phyloP scores from a whole-genome alignment of 1,140 invertebrate species.

The Drosophila dunni region DNA sequence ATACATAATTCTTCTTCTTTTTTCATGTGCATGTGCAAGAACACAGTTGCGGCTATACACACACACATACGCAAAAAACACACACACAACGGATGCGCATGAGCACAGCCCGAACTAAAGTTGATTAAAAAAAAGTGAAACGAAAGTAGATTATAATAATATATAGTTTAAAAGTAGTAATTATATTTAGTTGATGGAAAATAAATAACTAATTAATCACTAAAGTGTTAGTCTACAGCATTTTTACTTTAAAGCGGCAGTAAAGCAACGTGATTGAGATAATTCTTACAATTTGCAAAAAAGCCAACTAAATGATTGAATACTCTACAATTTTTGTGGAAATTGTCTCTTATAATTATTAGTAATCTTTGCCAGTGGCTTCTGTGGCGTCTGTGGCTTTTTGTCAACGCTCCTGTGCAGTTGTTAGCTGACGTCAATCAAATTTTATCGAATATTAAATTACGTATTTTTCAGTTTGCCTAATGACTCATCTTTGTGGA shows the following conservation, averaged over 20 bases:
- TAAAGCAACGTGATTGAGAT: slow-evolving; percentile 39
- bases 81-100: slow-evolving; percentile 44
- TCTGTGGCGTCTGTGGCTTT: slow-evolving; percentile 31
- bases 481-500: slow-evolving; percentile 28
- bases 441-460: slow-evolving; percentile 33
- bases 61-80: slow-evolving; percentile 38
- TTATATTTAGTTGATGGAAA: slow-evolving; percentile 27
- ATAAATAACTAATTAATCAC: slow-evolving; percentile 43
- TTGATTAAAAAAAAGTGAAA: slow-evolving; percentile 44
- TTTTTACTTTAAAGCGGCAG: slow-evolving; percentile 29
- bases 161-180: slow-evolving; percentile 38
- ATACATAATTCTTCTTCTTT: neutral
- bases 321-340: neutral
- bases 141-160: slow-evolving; percentile 65
- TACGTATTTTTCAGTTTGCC: slow-evolving; percentile 17
- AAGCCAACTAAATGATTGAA: slow-evolving; percentile 23
- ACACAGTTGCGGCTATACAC: slow-evolving; percentile 56
- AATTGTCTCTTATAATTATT: neutral
- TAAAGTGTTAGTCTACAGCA: slow-evolving; percentile 13
- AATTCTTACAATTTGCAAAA: slow-evolving; percentile 41
- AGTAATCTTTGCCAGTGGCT: slow-evolving; percentile 24
- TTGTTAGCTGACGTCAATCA: slow-evolving; percentile 19
- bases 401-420: slow-evolving; percentile 35
- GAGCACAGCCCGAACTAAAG: slow-evolving; percentile 42
- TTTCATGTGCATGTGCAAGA: slow-evolving; percentile 53